Percentiles rank a stretch among this genome's conserved stretches.
These are phyloP conservation scores for Ctenodactylus gundi DNA, from an alignment of 2,113 vertebrate genomes.

Conservation along the genomic window DNA sequence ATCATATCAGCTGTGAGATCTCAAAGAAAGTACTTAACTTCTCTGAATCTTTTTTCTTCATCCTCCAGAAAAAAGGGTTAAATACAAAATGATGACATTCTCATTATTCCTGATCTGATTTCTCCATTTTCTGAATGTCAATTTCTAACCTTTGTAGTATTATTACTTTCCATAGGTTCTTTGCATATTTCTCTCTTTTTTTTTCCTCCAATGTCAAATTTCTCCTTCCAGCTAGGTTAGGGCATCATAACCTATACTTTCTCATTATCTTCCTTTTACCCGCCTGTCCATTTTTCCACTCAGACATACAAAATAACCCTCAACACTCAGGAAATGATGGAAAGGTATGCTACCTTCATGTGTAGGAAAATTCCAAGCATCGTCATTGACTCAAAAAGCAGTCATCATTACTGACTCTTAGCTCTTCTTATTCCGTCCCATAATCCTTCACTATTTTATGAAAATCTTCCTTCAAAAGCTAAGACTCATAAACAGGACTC, in stretches of 20 bases:
- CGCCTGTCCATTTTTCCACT: background rate
- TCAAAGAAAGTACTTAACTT: background rate
- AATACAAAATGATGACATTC: background rate
- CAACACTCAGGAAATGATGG: background rate
- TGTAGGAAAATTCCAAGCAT: background rate
- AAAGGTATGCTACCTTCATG: rapidly evolving
- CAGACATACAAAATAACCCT: background rate
- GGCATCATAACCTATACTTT: background rate
- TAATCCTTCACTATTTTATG: background rate
- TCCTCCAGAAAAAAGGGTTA: background rate
- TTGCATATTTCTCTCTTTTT: background rate
- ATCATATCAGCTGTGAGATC: background rate
- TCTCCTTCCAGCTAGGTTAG: background rate
- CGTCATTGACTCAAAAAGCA: background rate
- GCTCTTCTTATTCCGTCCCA: background rate
- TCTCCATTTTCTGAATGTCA: background rate
- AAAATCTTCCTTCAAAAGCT: background rate
- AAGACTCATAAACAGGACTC: background rate
- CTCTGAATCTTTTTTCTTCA: background rate
- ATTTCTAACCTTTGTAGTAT: background rate
- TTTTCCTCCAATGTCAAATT: background rate
- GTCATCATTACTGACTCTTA: too few relatives aligned
- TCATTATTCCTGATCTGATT: background rate
- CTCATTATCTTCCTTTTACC: background rate
- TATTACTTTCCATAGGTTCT: background rate